Evolutionary conservation across 2,888 invertebrate genomes (phyloP).

Genomic region (Lithophane socia): DNA sequence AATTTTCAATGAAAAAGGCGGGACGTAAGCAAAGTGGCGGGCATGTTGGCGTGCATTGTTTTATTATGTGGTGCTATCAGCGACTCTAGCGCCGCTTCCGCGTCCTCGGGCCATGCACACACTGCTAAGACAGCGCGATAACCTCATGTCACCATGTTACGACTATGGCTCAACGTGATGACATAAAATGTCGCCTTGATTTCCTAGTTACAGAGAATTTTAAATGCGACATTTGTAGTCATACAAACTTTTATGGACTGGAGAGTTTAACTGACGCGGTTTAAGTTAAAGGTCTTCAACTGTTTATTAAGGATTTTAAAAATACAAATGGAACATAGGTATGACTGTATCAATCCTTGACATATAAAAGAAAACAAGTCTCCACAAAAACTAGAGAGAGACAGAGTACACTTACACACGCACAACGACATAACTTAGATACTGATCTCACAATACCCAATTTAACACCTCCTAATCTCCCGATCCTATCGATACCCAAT

Average conservation of each 20-base stretch:
- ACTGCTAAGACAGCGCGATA: conserved; percentile 61
- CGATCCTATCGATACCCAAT: conserved; percentile 51
- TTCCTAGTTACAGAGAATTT: conserved; percentile 45
- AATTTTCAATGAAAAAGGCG: conserved; percentile 66
- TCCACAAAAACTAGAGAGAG: neutral
- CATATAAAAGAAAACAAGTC: neutral
- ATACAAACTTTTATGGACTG: conserved; percentile 43
- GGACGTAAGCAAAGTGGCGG: conserved; percentile 59
- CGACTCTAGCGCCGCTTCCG: conserved; percentile 72
- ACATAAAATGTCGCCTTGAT: conserved; percentile 54
- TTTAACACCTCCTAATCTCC: conserved; percentile 52
- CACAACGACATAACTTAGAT: conserved; percentile 26
- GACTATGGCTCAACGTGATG: conserved; percentile 41
- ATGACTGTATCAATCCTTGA: neutral
- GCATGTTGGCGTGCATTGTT: conserved; percentile 72
- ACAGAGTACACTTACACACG: conserved; percentile 1
- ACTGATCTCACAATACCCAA: conserved; percentile 41
- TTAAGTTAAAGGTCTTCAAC: conserved; percentile 5
- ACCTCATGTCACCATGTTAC: conserved; percentile 57
- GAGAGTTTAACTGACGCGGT: conserved; percentile 1
- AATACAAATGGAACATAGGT: neutral
- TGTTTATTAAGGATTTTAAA: neutral
- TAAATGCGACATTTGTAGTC: conserved; percentile 41
- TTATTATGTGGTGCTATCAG: conserved; percentile 77
- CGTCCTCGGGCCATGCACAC: conserved; percentile 62